Percentiles rank a stretch among this genome's conserved stretches.
phyloP scores from a whole-genome alignment of 1,140 invertebrate genomes.

The Kradibia gibbosae region DNA sequence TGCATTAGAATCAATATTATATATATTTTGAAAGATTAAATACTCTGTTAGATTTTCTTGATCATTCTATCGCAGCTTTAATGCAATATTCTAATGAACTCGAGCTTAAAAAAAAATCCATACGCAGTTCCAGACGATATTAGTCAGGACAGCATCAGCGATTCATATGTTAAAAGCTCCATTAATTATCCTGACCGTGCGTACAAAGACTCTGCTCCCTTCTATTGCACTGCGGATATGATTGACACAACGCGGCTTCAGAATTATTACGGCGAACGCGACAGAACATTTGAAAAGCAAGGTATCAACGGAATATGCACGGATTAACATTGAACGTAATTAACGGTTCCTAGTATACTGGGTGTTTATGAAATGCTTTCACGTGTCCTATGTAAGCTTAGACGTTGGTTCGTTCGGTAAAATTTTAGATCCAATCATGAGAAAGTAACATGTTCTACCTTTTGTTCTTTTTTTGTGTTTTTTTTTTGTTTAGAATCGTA shows the following conservation, averaged over 20 bases:
- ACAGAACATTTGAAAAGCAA: background rate
- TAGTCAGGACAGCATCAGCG: background rate
- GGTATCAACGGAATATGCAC: background rate
- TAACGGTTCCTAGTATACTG: slow-evolving; percentile 13
- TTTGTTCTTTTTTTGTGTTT: too few species aligned
- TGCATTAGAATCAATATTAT: too few species aligned
- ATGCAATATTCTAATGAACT: background rate
- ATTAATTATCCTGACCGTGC: background rate
- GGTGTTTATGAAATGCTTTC: too few species aligned
- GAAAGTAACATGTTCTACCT: background rate
- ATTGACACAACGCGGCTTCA: slow-evolving; percentile 16
- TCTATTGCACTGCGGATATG: background rate
- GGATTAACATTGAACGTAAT: background rate
- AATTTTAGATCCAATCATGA: background rate
- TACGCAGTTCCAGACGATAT: too few species aligned
- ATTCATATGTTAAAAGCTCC: background rate
- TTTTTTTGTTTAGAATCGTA: too few species aligned
- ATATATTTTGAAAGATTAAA: too few species aligned
- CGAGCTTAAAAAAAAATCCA: background rate
- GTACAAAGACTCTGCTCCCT: background rate
- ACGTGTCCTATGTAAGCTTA: too few species aligned
- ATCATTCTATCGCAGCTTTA: too few species aligned
- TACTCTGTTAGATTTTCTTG: too few species aligned
- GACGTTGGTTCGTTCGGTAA: background rate
- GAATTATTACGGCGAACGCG: slow-evolving; percentile 27